Conservation (phyloP, 2,888 invertebrate species). For the Cremastinae sp. region DNA sequence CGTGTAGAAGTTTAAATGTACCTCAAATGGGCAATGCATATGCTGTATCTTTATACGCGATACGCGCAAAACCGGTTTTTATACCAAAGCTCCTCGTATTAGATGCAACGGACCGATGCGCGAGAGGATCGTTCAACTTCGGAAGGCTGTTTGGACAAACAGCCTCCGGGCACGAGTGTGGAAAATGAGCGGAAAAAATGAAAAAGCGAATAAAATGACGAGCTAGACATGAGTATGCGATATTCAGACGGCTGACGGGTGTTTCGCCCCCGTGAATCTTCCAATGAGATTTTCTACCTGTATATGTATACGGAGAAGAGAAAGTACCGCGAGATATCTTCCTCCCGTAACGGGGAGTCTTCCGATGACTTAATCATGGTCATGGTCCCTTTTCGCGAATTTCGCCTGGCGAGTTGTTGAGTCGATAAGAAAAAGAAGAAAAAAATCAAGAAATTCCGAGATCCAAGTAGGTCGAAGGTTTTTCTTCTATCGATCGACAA, state of each 20-base stretch:
- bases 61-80: constrained; percentile 52
- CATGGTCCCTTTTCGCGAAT: constrained; percentile 69
- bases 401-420: constrained; percentile 4
- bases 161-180: constrained; percentile 22
- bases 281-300: constrained; percentile 5
- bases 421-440: constrained; percentile 2
- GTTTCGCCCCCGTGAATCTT: constrained; percentile 54
- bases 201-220: constrained; percentile 4
- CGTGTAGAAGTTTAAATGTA: constrained; percentile 8
- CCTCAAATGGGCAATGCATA: constrained; percentile 1
- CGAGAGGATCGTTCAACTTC: constrained; percentile 55
- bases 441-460: constrained; percentile 20
- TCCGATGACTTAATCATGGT: constrained; percentile 74
- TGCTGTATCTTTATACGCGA: constrained; percentile 19
- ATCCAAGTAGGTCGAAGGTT: not conserved
- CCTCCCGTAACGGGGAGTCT: not conserved
- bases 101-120: constrained; percentile 44
- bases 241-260: constrained; percentile 2
- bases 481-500: not conserved
- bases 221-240: not conserved
- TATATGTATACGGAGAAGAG: constrained; percentile 69
- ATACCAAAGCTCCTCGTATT: constrained; percentile 45
- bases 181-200: constrained; percentile 17
- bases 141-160: constrained; percentile 38
- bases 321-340: constrained; percentile 65